Evolutionary conservation across 2,888 invertebrate species (phyloP).

Genomic region (Parnassius apollo): DNA sequence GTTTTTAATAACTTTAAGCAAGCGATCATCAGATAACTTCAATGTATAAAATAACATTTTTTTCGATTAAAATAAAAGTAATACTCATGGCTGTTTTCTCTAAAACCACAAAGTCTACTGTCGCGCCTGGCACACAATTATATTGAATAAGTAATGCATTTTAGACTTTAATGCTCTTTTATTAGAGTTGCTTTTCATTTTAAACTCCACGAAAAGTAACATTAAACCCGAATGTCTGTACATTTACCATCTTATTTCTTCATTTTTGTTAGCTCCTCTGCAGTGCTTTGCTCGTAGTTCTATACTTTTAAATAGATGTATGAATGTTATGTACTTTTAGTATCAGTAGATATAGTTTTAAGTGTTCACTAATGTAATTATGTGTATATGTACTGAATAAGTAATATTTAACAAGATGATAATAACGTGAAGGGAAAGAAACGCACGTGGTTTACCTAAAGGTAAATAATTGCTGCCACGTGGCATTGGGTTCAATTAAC

Average conservation of each 20-base stretch:
- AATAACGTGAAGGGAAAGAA: constrained; percentile 29
- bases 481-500: constrained; percentile 69
- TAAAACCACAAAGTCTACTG: constrained; percentile 39
- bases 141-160: constrained; percentile 42
- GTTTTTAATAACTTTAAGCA: constrained; percentile 16
- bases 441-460: constrained; percentile 66
- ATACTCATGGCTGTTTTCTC: constrained; percentile 37
- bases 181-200: constrained; percentile 51
- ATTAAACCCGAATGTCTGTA: constrained; percentile 74
- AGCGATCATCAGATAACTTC: constrained; percentile 11
- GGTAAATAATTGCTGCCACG: constrained; percentile 79
- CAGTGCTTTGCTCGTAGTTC: constrained; percentile 66
- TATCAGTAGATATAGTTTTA: constrained; percentile 11
- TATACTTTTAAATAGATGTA: constrained; percentile 38
- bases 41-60: not conserved
- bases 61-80: constrained; percentile 25
- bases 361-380: not conserved
- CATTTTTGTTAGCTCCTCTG: constrained; percentile 74
- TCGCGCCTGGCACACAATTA: constrained; percentile 51
- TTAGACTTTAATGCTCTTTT: constrained; percentile 44
- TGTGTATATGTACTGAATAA: not conserved
- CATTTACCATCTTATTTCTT: constrained; percentile 76
- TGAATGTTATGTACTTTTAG: constrained; percentile 33
- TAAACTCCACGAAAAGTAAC: constrained; percentile 46
- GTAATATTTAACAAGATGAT: not conserved